A percentile compares a stretch with the other conserved stretches of the same genome.
These are phyloP conservation scores for Artibeus lituratus DNA, from an alignment of 2,797 vertebrate species.

Conservation along the genomic window DNA sequence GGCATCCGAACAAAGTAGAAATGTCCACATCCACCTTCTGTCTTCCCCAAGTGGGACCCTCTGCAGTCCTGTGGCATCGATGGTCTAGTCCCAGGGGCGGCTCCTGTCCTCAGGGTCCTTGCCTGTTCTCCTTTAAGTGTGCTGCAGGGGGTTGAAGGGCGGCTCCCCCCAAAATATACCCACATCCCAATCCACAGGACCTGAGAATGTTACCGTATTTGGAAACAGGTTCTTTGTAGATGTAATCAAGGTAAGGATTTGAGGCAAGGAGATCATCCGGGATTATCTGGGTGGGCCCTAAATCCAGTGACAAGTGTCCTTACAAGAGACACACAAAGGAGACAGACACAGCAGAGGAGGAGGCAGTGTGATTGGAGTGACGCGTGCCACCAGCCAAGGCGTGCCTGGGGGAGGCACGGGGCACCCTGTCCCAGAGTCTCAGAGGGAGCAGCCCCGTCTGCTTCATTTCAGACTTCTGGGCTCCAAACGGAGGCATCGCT, in stretches of 20 bases:
- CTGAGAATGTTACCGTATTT: neutral
- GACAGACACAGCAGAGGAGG: neutral
- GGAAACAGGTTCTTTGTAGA: neutral
- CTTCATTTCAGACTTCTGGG: neutral
- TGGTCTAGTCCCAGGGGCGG: neutral
- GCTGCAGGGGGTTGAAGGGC: neutral
- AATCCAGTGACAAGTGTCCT: neutral
- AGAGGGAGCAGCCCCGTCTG: neutral
- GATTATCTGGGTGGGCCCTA: neutral
- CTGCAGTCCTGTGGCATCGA: neutral
- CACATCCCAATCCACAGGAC: neutral
- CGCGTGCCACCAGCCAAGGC: neutral
- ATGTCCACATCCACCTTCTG: neutral
- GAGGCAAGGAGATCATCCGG: neutral
- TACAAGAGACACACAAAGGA: neutral
- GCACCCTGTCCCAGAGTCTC: neutral
- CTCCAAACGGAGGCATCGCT: neutral
- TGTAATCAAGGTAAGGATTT: constrained; percentile 31
- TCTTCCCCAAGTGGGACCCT: rapidly evolving
- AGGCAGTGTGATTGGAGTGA: neutral
- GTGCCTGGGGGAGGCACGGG: rapidly evolving
- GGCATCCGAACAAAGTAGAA: neutral
- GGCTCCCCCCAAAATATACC: neutral
- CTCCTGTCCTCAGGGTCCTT: neutral
- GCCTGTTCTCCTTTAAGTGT: neutral